Evolutionary conservation across 2,888 invertebrate genomes (phyloP).

Genomic region (Parnassius glacialis): DNA sequence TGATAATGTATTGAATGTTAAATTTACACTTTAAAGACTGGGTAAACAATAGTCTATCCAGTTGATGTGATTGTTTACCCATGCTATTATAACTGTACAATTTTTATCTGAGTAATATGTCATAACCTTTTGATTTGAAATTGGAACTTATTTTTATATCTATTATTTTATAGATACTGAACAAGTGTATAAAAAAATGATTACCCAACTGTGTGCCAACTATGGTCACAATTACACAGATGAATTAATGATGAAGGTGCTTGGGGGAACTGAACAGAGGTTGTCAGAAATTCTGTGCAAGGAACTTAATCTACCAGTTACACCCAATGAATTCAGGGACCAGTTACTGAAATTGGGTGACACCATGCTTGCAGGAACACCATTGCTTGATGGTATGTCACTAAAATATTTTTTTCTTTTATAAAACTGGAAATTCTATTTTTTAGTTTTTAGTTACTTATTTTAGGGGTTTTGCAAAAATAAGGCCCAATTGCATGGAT

Average conservation of each 20-base stretch:
- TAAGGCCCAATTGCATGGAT: too few relatives aligned
- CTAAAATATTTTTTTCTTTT: not conserved
- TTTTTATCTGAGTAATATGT: not conserved
- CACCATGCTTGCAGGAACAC: constrained; percentile 81
- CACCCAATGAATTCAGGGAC: constrained; percentile 83
- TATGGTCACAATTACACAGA: constrained; percentile 90
- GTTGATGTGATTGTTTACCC: constrained; percentile 13
- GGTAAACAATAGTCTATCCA: constrained; percentile 1
- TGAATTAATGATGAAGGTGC: constrained; percentile 87
- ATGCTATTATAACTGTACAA: not conserved
- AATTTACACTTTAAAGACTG: constrained; percentile 25
- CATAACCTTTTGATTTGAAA: not conserved
- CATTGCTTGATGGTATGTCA: constrained; percentile 84
- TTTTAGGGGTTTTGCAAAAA: too few relatives aligned
- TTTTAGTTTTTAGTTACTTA: too few relatives aligned
- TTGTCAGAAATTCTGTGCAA: constrained; percentile 85
- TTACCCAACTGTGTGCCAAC: constrained; percentile 84
- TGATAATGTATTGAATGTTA: constrained; percentile 58
- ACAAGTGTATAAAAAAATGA: constrained; percentile 87
- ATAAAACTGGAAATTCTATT: too few relatives aligned
- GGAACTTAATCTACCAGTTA: constrained; percentile 85
- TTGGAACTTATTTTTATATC: constrained; percentile 8
- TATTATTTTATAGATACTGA: constrained; percentile 86
- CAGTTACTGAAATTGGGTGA: constrained; percentile 82
- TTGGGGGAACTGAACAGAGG: constrained; percentile 87